Conservation (phyloP, 2,797 vertebrate species). For the Limnodromus scolopaceus region DNA sequence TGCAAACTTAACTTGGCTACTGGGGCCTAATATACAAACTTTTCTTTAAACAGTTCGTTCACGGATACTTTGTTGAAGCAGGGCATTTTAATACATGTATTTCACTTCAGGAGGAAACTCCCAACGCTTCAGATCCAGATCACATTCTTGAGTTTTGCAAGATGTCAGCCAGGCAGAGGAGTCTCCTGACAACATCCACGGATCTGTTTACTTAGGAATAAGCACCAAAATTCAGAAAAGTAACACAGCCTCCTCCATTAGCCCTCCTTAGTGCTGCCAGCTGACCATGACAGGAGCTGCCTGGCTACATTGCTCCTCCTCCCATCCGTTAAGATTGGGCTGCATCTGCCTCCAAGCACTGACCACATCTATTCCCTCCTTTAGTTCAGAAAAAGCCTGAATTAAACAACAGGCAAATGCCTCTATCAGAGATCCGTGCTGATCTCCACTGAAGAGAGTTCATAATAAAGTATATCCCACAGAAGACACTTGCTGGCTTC, state of each 20-base stretch:
- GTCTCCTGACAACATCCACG: neutral
- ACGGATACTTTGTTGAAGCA: neutral
- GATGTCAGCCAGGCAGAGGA: neutral
- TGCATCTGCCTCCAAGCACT: neutral
- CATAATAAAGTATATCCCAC: neutral
- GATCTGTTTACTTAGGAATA: neutral
- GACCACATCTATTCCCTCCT: neutral
- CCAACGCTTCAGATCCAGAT: neutral
- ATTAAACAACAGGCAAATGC: neutral
- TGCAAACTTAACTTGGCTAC: neutral
- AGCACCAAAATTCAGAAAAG: neutral
- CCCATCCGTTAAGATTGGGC: neutral
- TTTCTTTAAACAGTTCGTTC: neutral
- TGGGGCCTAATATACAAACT: neutral
- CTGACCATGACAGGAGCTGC: neutral
- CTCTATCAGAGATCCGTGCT: neutral
- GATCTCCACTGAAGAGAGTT: neutral
- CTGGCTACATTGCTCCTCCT: neutral
- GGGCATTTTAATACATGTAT: neutral
- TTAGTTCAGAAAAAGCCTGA: neutral
- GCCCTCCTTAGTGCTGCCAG: neutral
- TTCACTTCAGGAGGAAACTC: neutral
- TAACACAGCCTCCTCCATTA: neutral
- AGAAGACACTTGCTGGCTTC: neutral
- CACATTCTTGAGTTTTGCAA: neutral